A percentile compares a stretch with the other conserved stretches of the same genome.
These are phyloP conservation scores for Prolemur simus DNA, from an alignment of 2,113 vertebrate species.

Conservation along the genomic window DNA sequence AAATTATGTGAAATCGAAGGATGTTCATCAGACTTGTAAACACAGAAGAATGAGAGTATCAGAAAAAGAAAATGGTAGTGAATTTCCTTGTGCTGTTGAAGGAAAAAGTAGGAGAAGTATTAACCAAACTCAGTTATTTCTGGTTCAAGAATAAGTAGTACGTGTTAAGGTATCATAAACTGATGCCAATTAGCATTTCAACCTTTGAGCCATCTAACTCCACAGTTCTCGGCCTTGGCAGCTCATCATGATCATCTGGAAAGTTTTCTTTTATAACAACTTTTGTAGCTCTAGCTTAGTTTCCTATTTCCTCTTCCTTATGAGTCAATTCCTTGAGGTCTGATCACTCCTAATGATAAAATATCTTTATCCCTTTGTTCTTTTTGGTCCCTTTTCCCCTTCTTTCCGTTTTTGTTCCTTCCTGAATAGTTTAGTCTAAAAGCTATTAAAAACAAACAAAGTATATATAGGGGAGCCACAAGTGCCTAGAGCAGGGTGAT, in stretches of 20 bases:
- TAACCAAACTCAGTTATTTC: neutral
- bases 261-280: neutral
- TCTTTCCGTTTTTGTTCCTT: neutral
- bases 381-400: neutral
- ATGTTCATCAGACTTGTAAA: neutral
- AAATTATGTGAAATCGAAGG: neutral
- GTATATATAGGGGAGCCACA: neutral
- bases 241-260: neutral
- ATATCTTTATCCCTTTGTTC: neutral
- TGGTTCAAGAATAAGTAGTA: neutral
- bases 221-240: neutral
- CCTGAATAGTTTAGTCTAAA: neutral
- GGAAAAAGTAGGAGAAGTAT: neutral
- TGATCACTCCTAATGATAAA: neutral
- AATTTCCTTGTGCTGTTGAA: neutral
- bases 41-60: neutral
- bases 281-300: neutral
- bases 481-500: neutral
- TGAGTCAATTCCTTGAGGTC: neutral
- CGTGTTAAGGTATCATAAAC: neutral
- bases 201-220: neutral
- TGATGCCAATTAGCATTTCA: neutral
- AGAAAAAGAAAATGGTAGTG: neutral
- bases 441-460: neutral
- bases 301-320: neutral